Percentiles rank a stretch among this genome's conserved stretches.
Conservation (phyloP, 2,113 vertebrate genomes). For the Oxyruncus cristatus region DNA sequence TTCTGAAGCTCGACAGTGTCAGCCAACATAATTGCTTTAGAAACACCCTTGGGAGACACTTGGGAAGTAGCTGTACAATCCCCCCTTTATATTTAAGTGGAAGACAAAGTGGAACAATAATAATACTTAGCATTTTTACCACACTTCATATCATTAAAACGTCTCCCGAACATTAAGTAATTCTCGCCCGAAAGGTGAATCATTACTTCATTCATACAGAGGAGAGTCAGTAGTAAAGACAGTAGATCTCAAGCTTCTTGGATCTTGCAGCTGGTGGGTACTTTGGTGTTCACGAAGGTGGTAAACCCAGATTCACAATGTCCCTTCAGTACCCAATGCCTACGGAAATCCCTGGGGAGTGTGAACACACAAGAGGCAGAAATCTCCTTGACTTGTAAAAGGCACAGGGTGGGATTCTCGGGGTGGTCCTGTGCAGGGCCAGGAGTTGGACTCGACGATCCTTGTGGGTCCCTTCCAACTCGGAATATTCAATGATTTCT, state of each 20-base stretch:
- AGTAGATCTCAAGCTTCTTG: neutral
- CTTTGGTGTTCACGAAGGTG: neutral
- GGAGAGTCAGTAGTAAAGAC: neutral
- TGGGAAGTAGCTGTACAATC: slow-evolving; percentile 21
- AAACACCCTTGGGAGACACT: slow-evolving; percentile 56
- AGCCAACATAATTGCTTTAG: slow-evolving; percentile 45
- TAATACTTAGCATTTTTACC: slow-evolving; percentile 49
- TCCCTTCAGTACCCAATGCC: neutral
- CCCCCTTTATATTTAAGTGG: slow-evolving; percentile 15
- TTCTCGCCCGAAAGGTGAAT: neutral
- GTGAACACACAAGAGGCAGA: neutral
- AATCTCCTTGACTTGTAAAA: neutral
- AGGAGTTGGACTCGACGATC: neutral
- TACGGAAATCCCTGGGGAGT: neutral
- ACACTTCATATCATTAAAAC: neutral
- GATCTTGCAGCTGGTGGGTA: neutral
- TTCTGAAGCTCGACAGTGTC: slow-evolving; percentile 4
- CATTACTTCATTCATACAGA: neutral
- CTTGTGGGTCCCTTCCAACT: neutral
- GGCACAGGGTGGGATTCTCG: neutral
- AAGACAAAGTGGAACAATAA: slow-evolving; percentile 58
- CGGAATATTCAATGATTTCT: neutral
- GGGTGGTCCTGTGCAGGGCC: neutral
- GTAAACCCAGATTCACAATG: neutral
- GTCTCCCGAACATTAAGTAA: slow-evolving; percentile 8